Conservation (phyloP, 2,888 invertebrate genomes). For the Cryptus armator region DNA sequence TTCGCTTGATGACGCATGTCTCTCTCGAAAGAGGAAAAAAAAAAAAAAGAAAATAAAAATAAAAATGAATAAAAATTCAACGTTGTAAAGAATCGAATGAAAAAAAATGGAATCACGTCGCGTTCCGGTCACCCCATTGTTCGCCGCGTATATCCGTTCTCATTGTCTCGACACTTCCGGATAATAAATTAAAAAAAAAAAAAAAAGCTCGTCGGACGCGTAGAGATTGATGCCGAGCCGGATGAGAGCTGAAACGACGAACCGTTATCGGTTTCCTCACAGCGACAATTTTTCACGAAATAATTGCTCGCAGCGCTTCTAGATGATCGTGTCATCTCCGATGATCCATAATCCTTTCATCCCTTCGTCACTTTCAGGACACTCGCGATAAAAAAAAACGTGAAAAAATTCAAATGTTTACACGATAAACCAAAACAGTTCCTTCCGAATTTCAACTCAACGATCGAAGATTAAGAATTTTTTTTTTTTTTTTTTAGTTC, state of each 20-base stretch:
- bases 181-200: conserved; percentile 64
- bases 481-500: neutral
- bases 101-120: conserved; percentile 38
- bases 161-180: conserved; percentile 69
- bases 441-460: neutral
- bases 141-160: conserved; percentile 64
- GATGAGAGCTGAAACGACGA: neutral
- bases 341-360: conserved; percentile 17
- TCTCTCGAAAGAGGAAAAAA: conserved; percentile 20
- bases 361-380: neutral
- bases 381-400: neutral
- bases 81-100: neutral
- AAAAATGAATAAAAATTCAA: conserved; percentile 19
- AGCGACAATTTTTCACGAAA: neutral
- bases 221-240: neutral
- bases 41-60: conserved; percentile 12
- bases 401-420: neutral
- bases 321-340: conserved; percentile 6
- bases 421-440: neutral
- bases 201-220: conserved; percentile 25
- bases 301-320: conserved; percentile 15
- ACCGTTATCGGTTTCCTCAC: conserved; percentile 28
- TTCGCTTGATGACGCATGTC: conserved; percentile 49
- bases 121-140: conserved; percentile 69
- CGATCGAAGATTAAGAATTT: neutral